These are phyloP conservation scores for Progne subis DNA, from an alignment of 2,113 vertebrate species.

Conservation along the genomic window DNA sequence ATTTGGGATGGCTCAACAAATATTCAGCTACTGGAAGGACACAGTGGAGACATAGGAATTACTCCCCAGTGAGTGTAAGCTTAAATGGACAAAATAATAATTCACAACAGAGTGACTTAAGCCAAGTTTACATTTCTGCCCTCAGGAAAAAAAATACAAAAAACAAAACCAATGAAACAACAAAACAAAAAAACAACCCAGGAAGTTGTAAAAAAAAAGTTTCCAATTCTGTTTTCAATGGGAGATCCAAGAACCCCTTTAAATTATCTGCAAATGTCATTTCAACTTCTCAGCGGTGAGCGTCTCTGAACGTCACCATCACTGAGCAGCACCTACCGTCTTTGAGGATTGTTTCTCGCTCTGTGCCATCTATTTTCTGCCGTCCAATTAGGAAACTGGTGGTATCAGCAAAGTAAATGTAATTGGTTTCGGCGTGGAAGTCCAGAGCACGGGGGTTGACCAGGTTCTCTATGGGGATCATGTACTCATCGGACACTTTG, in stretches of 20 bases:
- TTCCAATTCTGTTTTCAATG: background rate
- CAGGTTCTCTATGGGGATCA: conserved; percentile 93
- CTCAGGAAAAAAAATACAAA: background rate
- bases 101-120: background rate
- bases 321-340: conserved; percentile 82
- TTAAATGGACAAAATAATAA: background rate
- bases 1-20: background rate
- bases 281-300: background rate
- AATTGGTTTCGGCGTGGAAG: conserved; percentile 90
- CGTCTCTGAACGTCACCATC: background rate
- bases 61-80: background rate
- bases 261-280: background rate
- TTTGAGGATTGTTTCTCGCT: conserved; percentile 93
- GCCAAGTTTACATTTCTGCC: background rate
- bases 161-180: too few relatives aligned
- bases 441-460: conserved; percentile 96
- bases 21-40: background rate
- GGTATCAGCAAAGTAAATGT: conserved; percentile 97
- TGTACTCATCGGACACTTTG: conserved; percentile 92
- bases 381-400: conserved; percentile 96
- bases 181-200: background rate
- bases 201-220: background rate
- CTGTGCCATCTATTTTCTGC: conserved; percentile 92
- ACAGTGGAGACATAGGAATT: background rate
- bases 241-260: background rate